Conservation (phyloP, 2,888 invertebrate genomes). For the Leptarthrus brevirostris region DNA sequence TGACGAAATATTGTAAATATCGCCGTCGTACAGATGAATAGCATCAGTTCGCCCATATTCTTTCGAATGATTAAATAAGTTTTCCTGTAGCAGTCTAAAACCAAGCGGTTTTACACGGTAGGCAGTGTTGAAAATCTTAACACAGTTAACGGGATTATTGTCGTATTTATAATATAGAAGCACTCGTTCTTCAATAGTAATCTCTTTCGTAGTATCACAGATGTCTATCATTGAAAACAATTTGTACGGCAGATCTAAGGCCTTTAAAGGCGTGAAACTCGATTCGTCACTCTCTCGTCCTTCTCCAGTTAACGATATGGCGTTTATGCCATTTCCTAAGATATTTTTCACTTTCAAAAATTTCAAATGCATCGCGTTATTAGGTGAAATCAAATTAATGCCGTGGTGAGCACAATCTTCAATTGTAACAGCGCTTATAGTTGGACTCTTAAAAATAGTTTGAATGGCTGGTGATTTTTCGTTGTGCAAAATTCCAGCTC, state of each 20-base stretch:
- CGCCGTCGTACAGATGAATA: constrained; percentile 90
- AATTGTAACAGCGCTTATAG: constrained; percentile 83
- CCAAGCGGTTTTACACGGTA: constrained; percentile 89
- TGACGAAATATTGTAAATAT: constrained; percentile 87
- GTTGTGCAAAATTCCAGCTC: constrained; percentile 95
- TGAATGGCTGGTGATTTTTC: constrained; percentile 94
- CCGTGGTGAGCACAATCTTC: constrained; percentile 89
- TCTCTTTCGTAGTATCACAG: constrained; percentile 94
- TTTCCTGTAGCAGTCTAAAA: constrained; percentile 89
- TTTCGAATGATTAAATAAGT: constrained; percentile 88
- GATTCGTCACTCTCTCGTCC: constrained; percentile 87
- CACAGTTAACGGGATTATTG: constrained; percentile 94
- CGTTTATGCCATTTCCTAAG: constrained; percentile 89
- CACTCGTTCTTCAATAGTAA: constrained; percentile 89
- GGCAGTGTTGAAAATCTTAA: constrained; percentile 93
- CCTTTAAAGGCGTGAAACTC: constrained; percentile 87
- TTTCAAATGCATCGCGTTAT: constrained; percentile 81
- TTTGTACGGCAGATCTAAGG: constrained; percentile 87
- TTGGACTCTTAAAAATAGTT: constrained; percentile 87
- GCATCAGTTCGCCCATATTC: constrained; percentile 86
- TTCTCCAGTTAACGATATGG: constrained; percentile 92
- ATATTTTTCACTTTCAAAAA: constrained; percentile 82
- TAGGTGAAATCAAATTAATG: constrained; percentile 90
- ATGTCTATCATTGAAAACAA: constrained; percentile 95
- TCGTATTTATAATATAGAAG: constrained; percentile 97